Base-by-base conservation (phyloP, 2,113 vertebrate genomes). In the Barbus barbus region DNA sequence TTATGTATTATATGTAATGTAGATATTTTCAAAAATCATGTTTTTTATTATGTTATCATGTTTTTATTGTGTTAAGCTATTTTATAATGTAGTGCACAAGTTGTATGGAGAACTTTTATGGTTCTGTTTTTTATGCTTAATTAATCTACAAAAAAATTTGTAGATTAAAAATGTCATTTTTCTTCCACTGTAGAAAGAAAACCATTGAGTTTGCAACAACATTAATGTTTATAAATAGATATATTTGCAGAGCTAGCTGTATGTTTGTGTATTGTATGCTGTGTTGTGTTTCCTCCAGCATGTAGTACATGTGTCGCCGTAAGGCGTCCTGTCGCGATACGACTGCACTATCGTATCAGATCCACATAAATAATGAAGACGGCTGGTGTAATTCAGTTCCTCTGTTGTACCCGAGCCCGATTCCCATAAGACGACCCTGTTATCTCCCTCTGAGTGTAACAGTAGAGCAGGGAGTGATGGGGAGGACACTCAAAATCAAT, bases 321-420 rank as follows among this genome's bases (percentile, higher is more conserved):
- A 71, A 74, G 36, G 48, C 7, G 1, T 41, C 22, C 9, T 60
- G 78, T 26, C 20, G 36, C 28, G 36, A 48, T 1, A 14, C 56
- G 61, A 51, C 9, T 53, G 41, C 61, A 11, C 22, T 46, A 41
- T 38, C 53, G 73, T 48, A n/a, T 71, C 41, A 18, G n/a, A 69
- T 61, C 33, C 77, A 48, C 20, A 82, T 86, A 36, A 88, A 82
- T 86, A 84, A 84, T 88, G 69, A 53, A 81, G 61, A 18, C 11
- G 5, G 24, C 46, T n/a, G 67, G 20, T 82, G 24, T 61, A 76
- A 11, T 82, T 77, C 31, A 12, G 38, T 24, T 60, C 76, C 9
- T 81, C 80, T 78, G 56, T 76, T 24, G 31, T 78, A 65, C 44
- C 7, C 16, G 13, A 38, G 9, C 53, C 53, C n/a, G 1, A 63